Conservation (phyloP, 2,797 vertebrate species). For the Siniperca obscura region DNA sequence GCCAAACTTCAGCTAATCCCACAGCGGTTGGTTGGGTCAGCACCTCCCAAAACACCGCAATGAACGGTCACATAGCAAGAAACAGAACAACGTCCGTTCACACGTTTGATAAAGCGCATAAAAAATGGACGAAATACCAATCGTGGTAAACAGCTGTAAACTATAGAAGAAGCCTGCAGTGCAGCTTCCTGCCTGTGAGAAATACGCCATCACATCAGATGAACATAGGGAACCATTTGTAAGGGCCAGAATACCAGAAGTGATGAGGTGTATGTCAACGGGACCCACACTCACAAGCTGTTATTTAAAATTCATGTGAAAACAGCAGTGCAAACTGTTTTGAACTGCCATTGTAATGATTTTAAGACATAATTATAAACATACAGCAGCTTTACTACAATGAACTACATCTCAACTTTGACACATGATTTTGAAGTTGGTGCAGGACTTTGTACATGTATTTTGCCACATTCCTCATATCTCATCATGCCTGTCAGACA, state of each 20-base stretch:
- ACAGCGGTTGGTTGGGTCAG: slow-evolving; percentile 37
- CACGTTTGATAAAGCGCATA: slow-evolving; percentile 33
- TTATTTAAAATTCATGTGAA: slow-evolving; percentile 9
- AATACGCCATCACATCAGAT: neutral
- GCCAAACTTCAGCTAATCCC: slow-evolving; percentile 64
- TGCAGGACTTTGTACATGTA: slow-evolving; percentile 20
- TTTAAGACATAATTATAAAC: neutral
- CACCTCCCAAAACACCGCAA: slow-evolving; percentile 51
- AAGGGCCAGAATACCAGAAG: neutral
- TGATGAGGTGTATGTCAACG: slow-evolving; percentile 8
- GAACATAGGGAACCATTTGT: neutral
- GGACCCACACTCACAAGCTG: neutral
- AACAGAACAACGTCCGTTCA: slow-evolving; percentile 29
- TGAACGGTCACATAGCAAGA: slow-evolving; percentile 19
- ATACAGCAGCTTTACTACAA: neutral
- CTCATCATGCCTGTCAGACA: slow-evolving; percentile 39
- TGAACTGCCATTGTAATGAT: neutral
- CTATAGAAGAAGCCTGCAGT: neutral
- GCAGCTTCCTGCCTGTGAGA: slow-evolving; percentile 1
- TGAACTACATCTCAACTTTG: neutral
- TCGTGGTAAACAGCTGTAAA: neutral
- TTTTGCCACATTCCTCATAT: slow-evolving; percentile 20
- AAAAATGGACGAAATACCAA: slow-evolving; percentile 34
- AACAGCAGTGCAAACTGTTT: neutral
- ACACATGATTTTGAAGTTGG: slow-evolving; percentile 12